Percentiles rank a stretch among this genome's conserved stretches.
Conservation (phyloP, 2,888 invertebrate species). For the Anarsia innoxiella region DNA sequence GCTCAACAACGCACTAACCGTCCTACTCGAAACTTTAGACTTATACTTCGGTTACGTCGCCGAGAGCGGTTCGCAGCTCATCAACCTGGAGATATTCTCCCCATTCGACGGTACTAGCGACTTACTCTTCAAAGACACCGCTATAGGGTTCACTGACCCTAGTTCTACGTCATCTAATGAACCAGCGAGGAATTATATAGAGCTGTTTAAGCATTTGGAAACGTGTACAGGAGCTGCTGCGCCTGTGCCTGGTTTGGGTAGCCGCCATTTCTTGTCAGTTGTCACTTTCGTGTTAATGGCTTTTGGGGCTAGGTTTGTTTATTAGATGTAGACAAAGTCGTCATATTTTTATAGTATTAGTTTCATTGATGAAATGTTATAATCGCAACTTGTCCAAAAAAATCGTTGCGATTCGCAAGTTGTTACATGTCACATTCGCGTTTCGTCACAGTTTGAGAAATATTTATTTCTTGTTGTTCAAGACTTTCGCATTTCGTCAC, state of each 20-base stretch:
- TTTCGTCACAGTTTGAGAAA: too few species aligned
- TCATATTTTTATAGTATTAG: too few species aligned
- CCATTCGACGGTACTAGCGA: constrained; percentile 68
- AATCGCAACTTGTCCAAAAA: too few species aligned
- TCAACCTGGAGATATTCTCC: constrained; percentile 74
- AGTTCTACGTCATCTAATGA: constrained; percentile 31
- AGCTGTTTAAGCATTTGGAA: constrained; percentile 65
- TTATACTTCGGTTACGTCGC: constrained; percentile 67
- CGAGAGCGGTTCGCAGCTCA: constrained; percentile 40
- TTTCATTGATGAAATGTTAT: too few species aligned
- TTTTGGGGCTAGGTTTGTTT: constrained; percentile 32
- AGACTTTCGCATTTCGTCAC: too few species aligned
- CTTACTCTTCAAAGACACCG: constrained; percentile 78
- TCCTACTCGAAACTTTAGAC: constrained; percentile 63
- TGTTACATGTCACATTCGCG: too few species aligned
- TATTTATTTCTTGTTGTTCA: too few species aligned
- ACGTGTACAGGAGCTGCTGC: constrained; percentile 40
- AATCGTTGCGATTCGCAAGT: too few species aligned
- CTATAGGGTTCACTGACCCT: constrained; percentile 31
- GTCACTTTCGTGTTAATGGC: constrained; percentile 36
- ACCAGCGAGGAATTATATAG: constrained; percentile 73
- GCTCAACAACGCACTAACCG: constrained; percentile 40
- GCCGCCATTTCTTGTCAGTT: constrained; percentile 35
- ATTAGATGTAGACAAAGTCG: too few species aligned
- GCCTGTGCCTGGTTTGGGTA: constrained; percentile 28